Percentiles rank a stretch among this genome's conserved stretches.
Conservation (phyloP, 2,888 invertebrate genomes). For the Endotricha flammealis region DNA sequence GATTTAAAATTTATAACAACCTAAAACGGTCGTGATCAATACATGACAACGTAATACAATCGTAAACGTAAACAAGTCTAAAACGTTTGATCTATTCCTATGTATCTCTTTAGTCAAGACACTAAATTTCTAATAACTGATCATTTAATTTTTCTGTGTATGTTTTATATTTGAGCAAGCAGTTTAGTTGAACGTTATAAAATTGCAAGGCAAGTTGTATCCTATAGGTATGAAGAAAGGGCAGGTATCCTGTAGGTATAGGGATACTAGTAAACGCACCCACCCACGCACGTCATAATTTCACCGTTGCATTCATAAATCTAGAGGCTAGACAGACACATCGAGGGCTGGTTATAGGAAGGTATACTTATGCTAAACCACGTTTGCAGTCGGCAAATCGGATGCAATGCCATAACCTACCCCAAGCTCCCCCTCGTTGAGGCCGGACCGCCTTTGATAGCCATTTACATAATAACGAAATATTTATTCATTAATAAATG, state of each 20-base stretch:
- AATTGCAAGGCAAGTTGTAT: neutral
- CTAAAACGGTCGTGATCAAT: conserved; percentile 38
- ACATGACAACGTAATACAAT: conserved; percentile 22
- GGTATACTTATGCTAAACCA: conserved; percentile 66
- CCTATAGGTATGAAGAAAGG: neutral
- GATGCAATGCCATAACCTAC: conserved; percentile 73
- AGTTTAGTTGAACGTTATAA: neutral
- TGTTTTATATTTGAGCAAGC: too few relatives aligned
- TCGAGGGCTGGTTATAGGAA: conserved; percentile 46
- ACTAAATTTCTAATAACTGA: too few relatives aligned
- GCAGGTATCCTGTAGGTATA: too few relatives aligned
- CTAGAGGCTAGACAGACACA: conserved; percentile 61
- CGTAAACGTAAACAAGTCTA: conserved; percentile 4
- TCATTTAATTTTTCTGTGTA: too few relatives aligned
- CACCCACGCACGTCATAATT: conserved; percentile 52
- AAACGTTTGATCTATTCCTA: too few relatives aligned
- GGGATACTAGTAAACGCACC: conserved; percentile 15
- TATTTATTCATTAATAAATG: conserved; percentile 34
- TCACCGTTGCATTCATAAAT: conserved; percentile 62
- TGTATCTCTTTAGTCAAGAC: too few relatives aligned
- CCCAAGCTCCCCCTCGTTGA: conserved; percentile 66
- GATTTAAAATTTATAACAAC: conserved; percentile 58
- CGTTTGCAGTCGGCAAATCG: conserved; percentile 63
- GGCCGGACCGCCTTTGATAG: conserved; percentile 64
- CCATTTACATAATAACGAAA: conserved; percentile 61